Conservation (phyloP, 2,113 vertebrate genomes). For the Sapajus apella region DNA sequence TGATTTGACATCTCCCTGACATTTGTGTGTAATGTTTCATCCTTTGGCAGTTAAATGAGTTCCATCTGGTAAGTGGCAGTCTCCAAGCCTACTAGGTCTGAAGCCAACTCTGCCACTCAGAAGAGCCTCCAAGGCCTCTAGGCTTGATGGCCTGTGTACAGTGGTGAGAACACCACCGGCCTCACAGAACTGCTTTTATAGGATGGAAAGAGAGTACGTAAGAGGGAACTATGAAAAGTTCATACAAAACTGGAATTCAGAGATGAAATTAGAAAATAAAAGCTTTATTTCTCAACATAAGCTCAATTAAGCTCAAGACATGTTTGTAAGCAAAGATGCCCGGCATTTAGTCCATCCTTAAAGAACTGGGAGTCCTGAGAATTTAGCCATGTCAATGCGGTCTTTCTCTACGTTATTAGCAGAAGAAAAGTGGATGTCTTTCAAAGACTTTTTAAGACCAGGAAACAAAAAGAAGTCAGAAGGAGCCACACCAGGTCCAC, state of each 20-base stretch:
- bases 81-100: too few species aligned
- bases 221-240: background rate
- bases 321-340: background rate
- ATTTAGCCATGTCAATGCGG: background rate
- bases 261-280: background rate
- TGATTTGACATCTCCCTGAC: background rate
- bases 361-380: background rate
- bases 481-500: background rate
- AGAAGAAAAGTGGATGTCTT: background rate
- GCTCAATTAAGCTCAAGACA: background rate
- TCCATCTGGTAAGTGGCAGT: too few species aligned
- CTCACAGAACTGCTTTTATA: background rate
- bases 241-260: background rate
- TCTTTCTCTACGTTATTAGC: background rate
- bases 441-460: background rate
- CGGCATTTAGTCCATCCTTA: background rate
- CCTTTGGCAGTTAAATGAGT: background rate
- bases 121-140: background rate
- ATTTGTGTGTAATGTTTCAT: fast-evolving
- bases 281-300: background rate
- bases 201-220: fast-evolving
- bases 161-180: background rate
- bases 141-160: background rate
- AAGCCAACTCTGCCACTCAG: background rate
- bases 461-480: background rate